Evolutionary conservation across 2,113 vertebrate species (phyloP), one percentile per base, ranked within the genome.

Genomic region (Gulo gulo): DNA sequence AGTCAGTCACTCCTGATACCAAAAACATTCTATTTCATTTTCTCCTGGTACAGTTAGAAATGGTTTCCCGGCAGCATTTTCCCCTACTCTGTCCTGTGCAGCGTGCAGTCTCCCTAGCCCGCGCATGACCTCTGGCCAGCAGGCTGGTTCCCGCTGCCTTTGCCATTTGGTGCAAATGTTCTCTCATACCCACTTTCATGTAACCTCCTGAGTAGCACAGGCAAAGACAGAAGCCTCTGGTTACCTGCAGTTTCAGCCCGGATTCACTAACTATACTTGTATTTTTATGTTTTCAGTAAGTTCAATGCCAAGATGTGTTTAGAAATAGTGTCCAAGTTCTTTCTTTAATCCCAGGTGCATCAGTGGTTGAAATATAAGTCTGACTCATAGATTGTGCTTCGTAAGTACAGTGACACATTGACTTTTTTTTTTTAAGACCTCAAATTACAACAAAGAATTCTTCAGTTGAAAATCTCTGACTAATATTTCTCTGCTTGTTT

Each of bases 41-140:
- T 76, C 15, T 63, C 95, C 78, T 57, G 74, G 78, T 90, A 67
- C 84, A 95, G 36, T 81, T 97, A 86, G 59, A 69, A 90, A 45
- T 84, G 0, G 55, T 79, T 14, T 29, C 50, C 52, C 92, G 63
- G 0, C 13, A 13, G 3, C 63, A 29, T 18, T 45, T 7, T 86
- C 73, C 2, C 29, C 6, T 83, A 1, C 4, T 11, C 26, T 76
- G 52, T 52, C 21, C 83, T 36, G 34, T 20, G 24, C 8, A 31
- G 36, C 29, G 12, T 3, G 26, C 4, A 0, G 9, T 36, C 29
- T 21, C 52, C 82, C 82, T 7, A 0, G 26, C 65, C 83, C 20
- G 1, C 73, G 31, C 11, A 1, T 11, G 24, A 29, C 36, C 24
- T 76, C 63, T 11, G 76, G n/a, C 57, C 1, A 24, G 36, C 59